Base-by-base conservation (phyloP, 2,888 invertebrate species). In the Diaprepes abbreviatus region DNA sequence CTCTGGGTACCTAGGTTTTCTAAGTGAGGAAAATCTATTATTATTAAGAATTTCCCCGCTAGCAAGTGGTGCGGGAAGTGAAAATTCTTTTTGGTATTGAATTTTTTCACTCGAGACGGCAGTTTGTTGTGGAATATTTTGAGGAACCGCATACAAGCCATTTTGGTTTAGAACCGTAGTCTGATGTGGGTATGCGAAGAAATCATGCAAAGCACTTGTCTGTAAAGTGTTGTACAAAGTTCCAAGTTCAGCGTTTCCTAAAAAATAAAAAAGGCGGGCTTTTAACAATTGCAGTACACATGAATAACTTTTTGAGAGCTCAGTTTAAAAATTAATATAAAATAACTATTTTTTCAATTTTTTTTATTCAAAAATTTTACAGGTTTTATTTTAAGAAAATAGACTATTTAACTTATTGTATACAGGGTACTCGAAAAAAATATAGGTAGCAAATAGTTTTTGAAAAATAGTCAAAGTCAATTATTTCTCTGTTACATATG, bases 1-100 rank as follows among this genome's bases (percentile, higher is more conserved):
- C 21, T 62, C 28, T 38, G 52, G 36, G 9, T 60, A 62, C 17
- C 62, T 24, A 12, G 38, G 52, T 16, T 52, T 35, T 14, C 14
- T n/a, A 3, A 52, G 28, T 5, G 40, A 28, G 9, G 58, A 40
- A n/a, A n/a, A n/a, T n/a, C n/a, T n/a, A 24, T 21, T 14, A 35
- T 33, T 10, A 9, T 9, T 10, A 3, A 10, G 9, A 10, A 33
- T 33, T 33, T 10, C 33, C 7, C 10, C 7, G 5, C 24, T 33
- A 7, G 33, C 10, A 5, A 10, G 4, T 33, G 10, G 33, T 7
- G 9, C 6, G 10, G 33, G 33, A 33, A 33, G 33, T 33, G 33
- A 10, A 10, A 43, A 21, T n/a, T 21, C 43, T 3, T 10, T 43
- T 12, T 2, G 10, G 28, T 12, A 14, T n/a, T 28, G 48, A 14